phyloP scores from a whole-genome alignment of 2,888 invertebrate species.

The Apotomis turbidana region DNA sequence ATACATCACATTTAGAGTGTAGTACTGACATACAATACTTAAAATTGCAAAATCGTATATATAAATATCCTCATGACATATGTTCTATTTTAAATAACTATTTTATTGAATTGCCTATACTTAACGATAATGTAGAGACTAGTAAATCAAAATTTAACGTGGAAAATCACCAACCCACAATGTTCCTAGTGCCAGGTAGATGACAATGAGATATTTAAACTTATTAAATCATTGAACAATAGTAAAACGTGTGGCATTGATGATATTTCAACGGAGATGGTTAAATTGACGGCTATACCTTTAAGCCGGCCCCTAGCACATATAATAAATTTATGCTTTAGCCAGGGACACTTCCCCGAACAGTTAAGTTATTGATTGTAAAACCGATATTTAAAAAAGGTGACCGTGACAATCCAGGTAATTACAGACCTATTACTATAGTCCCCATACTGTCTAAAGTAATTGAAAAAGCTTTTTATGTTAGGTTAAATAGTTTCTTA shows the following conservation, averaged over 20 bases:
- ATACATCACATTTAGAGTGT: not conserved
- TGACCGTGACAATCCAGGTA: not conserved
- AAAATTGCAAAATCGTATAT: not conserved
- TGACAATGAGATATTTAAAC: slow-evolving; percentile 3
- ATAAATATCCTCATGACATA: not conserved
- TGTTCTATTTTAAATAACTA: not conserved
- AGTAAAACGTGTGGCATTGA: not conserved
- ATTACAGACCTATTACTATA: too few species aligned
- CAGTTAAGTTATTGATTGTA: not conserved
- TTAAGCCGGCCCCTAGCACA: not conserved
- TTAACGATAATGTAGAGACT: not conserved
- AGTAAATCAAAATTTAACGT: too few species aligned
- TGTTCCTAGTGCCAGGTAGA: not conserved
- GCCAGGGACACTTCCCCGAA: not conserved
- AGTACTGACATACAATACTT: not conserved
- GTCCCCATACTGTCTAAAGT: too few species aligned
- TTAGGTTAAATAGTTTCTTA: not conserved
- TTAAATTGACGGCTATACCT: not conserved
- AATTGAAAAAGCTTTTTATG: too few species aligned
- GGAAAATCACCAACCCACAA: not conserved
- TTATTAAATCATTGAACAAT: not conserved
- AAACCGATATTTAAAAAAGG: not conserved
- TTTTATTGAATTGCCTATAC: not conserved
- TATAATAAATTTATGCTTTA: not conserved
- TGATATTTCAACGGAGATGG: not conserved